Conservation (phyloP, 2,113 vertebrate species). For the Rhynchomys soricoides region DNA sequence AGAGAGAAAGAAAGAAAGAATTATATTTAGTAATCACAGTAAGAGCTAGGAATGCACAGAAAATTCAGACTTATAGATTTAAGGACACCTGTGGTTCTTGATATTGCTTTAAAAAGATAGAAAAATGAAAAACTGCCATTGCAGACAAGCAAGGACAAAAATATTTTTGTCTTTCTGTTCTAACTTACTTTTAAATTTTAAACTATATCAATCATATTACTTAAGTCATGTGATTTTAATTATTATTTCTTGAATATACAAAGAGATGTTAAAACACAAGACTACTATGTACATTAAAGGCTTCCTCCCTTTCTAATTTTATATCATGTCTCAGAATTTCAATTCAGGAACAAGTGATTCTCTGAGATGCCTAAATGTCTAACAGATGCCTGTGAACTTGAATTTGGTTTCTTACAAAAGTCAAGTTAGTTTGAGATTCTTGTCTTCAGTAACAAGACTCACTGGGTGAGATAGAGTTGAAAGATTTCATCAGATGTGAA, state of each 20-base stretch:
- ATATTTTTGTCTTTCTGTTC: not conserved
- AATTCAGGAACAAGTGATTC: not conserved
- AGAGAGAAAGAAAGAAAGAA: not conserved
- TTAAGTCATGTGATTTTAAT: not conserved
- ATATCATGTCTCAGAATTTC: not conserved
- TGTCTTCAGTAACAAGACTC: not conserved
- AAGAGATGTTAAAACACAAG: not conserved
- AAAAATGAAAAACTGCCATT: not conserved
- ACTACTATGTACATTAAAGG: not conserved
- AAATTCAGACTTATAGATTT: not conserved
- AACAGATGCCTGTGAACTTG: not conserved
- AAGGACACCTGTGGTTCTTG: not conserved
- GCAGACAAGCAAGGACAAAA: not conserved
- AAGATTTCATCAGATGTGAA: not conserved
- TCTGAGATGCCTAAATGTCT: not conserved
- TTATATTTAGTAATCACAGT: not conserved
- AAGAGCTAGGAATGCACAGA: not conserved
- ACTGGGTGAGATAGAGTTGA: conserved; percentile 3
- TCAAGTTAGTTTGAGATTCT: not conserved
- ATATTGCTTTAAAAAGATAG: not conserved
- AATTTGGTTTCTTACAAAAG: not conserved
- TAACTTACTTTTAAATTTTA: not conserved
- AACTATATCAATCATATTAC: not conserved
- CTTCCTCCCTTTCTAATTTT: not conserved
- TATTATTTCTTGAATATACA: not conserved